phyloP scores from a whole-genome alignment of 1,140 invertebrate species.

The Drosophila simulans region DNA sequence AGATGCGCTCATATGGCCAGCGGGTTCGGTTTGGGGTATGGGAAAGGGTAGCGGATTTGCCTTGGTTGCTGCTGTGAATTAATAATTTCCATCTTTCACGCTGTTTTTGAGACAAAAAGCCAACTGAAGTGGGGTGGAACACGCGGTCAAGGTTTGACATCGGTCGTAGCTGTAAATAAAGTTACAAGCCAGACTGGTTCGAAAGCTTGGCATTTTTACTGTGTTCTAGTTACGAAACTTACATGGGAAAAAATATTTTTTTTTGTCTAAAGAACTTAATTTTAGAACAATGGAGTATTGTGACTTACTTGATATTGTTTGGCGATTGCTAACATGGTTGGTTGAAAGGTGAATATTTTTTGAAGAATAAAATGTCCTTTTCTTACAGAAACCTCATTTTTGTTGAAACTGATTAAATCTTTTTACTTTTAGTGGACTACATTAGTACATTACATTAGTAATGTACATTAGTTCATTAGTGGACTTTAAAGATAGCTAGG shows the following conservation, averaged over 20 bases:
- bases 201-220: neutral
- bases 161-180: slow-evolving; percentile 8
- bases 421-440: no score
- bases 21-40: neutral
- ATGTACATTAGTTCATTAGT: no score
- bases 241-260: slow-evolving; percentile 3
- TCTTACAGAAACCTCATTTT: no score
- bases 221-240: neutral
- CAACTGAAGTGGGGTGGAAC: slow-evolving; percentile 12
- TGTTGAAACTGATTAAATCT: no score
- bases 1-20: slow-evolving; percentile 44
- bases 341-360: no score
- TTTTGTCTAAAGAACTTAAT: neutral
- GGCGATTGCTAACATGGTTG: neutral
- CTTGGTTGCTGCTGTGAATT: slow-evolving; percentile 48
- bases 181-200: slow-evolving; percentile 10
- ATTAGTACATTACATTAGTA: no score
- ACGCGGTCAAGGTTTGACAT: slow-evolving; percentile 20
- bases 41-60: slow-evolving; percentile 10
- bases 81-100: slow-evolving; percentile 40
- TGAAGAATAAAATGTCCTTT: no score
- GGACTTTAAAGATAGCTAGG: no score
- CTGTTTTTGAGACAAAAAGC: slow-evolving; percentile 6
- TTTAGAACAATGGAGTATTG: neutral
- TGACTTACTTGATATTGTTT: neutral